Evolutionary conservation across 2,797 vertebrate species (phyloP).

Genomic region (Rhodeus uyekii): DNA sequence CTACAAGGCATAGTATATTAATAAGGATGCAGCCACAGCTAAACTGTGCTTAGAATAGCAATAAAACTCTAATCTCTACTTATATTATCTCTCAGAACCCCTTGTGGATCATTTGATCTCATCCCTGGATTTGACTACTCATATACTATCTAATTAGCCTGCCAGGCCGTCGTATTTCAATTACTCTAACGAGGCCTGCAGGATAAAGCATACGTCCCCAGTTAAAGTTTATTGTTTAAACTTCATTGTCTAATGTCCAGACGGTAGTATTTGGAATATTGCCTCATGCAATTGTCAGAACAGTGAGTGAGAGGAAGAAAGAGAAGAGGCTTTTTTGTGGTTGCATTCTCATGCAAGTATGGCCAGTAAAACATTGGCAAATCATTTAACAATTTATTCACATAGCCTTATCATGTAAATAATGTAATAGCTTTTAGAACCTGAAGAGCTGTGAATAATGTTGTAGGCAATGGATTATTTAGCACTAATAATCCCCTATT

Average conservation of each 20-base stretch:
- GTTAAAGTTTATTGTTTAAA: constrained; percentile 42
- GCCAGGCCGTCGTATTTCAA: background rate
- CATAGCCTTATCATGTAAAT: background rate
- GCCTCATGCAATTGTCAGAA: background rate
- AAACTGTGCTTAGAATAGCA: constrained; percentile 9
- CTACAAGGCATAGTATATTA: background rate
- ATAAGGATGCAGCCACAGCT: background rate
- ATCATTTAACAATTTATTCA: constrained; percentile 5
- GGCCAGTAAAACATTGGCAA: background rate
- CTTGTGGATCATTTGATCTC: constrained; percentile 31
- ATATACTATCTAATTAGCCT: constrained; percentile 39
- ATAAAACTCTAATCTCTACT: background rate
- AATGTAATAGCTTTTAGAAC: background rate
- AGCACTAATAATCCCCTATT: background rate
- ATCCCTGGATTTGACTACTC: constrained; percentile 33
- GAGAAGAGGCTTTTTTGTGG: background rate
- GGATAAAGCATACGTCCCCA: constrained; percentile 25
- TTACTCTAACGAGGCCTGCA: constrained; percentile 34
- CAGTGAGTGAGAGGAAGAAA: background rate
- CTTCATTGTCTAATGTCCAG: constrained; percentile 31
- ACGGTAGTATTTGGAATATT: constrained; percentile 26
- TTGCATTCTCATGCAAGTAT: background rate
- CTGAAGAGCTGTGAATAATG: background rate
- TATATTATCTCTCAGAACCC: constrained; percentile 13
- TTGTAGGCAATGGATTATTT: background rate